A percentile compares a stretch with the other conserved stretches of the same genome.
phyloP scores from a whole-genome alignment of 2,888 invertebrate genomes.

The Lumbricus terrestris region DNA sequence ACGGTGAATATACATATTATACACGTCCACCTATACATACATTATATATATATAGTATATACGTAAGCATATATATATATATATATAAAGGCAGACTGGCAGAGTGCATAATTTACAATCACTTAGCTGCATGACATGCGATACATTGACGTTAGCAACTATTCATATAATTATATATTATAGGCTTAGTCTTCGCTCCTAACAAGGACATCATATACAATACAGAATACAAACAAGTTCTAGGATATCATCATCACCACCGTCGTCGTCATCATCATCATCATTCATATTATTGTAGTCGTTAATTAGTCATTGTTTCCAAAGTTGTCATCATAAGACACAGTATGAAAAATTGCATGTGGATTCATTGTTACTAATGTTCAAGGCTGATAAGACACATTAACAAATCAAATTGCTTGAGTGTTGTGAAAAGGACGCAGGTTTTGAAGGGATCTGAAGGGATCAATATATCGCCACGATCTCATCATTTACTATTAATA shows the following conservation, averaged over 20 bases:
- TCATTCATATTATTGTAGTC: not conserved
- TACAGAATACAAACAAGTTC: too few species aligned
- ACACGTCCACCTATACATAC: too few species aligned
- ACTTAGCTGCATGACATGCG: not conserved
- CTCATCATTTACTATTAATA: not conserved
- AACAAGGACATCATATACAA: too few species aligned
- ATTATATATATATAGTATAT: too few species aligned
- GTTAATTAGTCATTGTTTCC: not conserved
- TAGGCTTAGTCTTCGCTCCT: too few species aligned
- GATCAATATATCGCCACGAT: not conserved
- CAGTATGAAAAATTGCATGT: not conserved
- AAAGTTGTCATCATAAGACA: not conserved
- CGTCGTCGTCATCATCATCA: too few species aligned
- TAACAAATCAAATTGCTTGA: not conserved
- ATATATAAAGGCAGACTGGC: not conserved
- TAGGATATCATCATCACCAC: too few species aligned
- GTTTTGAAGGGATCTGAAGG: not conserved
- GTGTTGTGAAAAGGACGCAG: not conserved
- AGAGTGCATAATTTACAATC: not conserved
- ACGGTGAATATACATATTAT: too few species aligned
- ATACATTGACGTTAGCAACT: not conserved
- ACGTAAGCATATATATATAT: too few species aligned
- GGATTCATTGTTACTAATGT: not conserved
- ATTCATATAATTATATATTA: not conserved
- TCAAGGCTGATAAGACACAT: not conserved